These are phyloP conservation scores for Colletes gigas DNA, from an alignment of 1,140 invertebrate species.

Conservation along the genomic window DNA sequence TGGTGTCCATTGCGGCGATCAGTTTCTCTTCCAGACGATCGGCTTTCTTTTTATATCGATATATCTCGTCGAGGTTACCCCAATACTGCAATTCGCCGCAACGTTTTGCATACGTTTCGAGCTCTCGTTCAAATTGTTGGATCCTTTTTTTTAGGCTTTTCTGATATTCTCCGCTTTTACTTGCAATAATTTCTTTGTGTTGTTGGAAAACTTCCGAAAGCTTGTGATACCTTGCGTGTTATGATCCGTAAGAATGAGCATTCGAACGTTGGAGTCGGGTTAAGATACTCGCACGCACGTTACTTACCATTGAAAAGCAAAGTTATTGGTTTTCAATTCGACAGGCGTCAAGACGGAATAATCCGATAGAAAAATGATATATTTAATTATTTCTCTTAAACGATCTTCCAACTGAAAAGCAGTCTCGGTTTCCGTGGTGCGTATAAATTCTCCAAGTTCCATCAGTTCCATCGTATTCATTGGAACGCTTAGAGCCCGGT, in stretches of 20 bases:
- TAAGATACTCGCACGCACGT: not conserved
- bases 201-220: conserved; percentile 92
- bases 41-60: conserved; percentile 92
- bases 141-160: conserved; percentile 87
- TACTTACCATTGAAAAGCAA: conserved; percentile 89
- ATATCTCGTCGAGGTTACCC: conserved; percentile 93
- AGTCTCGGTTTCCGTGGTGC: conserved; percentile 87
- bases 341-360: conserved; percentile 89
- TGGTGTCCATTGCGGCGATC: conserved; percentile 87
- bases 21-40: conserved; percentile 86
- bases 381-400: conserved; percentile 85
- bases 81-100: conserved; percentile 93
- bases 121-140: conserved; percentile 88
- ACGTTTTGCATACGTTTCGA: conserved; percentile 90
- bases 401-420: conserved; percentile 89
- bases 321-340: conserved; percentile 93
- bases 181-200: conserved; percentile 88
- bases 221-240: conserved; percentile 82
- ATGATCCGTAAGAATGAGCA: not conserved
- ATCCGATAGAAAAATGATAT: conserved; percentile 90
- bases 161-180: conserved; percentile 94
- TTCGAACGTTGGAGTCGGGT: not conserved
- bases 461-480: conserved; percentile 92
- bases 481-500: conserved; percentile 89
- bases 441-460: conserved; percentile 89